Evolutionary conservation across 2,113 vertebrate genomes (phyloP).

Genomic region (Periophthalmus modestus): DNA sequence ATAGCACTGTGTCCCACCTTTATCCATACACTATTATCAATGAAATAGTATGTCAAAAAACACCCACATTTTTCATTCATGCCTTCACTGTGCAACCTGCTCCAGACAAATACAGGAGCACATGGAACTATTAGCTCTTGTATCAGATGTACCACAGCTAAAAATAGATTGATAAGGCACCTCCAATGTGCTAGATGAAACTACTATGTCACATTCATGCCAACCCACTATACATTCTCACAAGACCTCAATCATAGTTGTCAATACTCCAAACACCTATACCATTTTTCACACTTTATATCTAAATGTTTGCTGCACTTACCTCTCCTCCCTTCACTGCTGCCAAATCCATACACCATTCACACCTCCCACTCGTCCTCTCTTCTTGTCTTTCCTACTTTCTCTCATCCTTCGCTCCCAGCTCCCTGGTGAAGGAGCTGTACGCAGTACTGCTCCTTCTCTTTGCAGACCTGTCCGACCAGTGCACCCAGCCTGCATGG

Average conservation of each 20-base stretch:
- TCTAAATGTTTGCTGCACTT: conserved; percentile 40
- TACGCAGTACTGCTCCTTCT: conserved; percentile 9
- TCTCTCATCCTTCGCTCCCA: conserved; percentile 27
- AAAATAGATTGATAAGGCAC: not conserved
- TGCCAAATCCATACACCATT: conserved; percentile 48
- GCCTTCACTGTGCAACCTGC: conserved; percentile 19
- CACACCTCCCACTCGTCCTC: conserved; percentile 63
- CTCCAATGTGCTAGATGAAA: not conserved
- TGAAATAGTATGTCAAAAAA: not conserved
- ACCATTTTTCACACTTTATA: not conserved
- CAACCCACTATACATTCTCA: not conserved
- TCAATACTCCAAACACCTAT: not conserved
- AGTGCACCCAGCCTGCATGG: conserved; percentile 4
- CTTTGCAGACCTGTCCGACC: conserved; percentile 50
- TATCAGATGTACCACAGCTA: not conserved
- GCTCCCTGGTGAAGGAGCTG: conserved; percentile 14
- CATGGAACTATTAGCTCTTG: not conserved
- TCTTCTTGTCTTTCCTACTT: conserved; percentile 19
- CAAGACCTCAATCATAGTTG: conserved; percentile 30
- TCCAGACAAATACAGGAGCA: conserved; percentile 15
- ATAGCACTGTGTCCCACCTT: no score
- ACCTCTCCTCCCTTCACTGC: conserved; percentile 54
- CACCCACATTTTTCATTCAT: conserved; percentile 35
- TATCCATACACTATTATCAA: no score
- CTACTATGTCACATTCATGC: not conserved